Base-by-base conservation (phyloP, 2,888 invertebrate genomes). In the Actias luna region DNA sequence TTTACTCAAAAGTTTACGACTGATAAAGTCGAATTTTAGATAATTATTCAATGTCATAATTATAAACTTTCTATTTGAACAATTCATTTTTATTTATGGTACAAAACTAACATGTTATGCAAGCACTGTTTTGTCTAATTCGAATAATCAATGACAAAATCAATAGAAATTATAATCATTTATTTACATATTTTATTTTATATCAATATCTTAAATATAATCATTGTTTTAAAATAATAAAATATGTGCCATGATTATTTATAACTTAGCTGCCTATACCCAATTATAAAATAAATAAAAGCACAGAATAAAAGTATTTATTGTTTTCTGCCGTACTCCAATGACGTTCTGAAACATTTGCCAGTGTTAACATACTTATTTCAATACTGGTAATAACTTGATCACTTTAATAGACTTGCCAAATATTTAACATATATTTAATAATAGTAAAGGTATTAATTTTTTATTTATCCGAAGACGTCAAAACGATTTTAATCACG, bases 1-100 rank as follows among this genome's bases (percentile, higher is more conserved):
- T 64, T 76, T 76, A 67, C 73, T 75, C 39, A 80, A 67, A 60
- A 85, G 62, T 70, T 80, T 84, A 61, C 75, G 74, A 61, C 78
- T 75, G 36, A 79, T 68, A 64, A 75, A 72, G 68, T 88, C 83
- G 70, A 85, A 72, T 78, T 83, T 89, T 66, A 82, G 68, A 73
- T 79, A 85, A 58, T 80, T 76, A 64, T 78, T 82, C 60, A 87
- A 69, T 63, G 80, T 77, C 63, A 78, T 82, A 60, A 87, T 68
- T 65, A 86, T 67, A 67, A 80, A 65, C 77, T 77, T 79, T 62
- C 83, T 67, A 78, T 78, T 83, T 60, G 80, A 80, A 81, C 73
- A 81, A 85, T 84, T 89, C 91, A 92, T 92, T 77, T 73, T 87
- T 83, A 79, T 62, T 65, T 69, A 64, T 55, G 63, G 36, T 62